Evolutionary conservation across 2,888 invertebrate genomes (phyloP), one percentile per base, ranked within the genome.

Genomic region (Luperina nickerlii): DNA sequence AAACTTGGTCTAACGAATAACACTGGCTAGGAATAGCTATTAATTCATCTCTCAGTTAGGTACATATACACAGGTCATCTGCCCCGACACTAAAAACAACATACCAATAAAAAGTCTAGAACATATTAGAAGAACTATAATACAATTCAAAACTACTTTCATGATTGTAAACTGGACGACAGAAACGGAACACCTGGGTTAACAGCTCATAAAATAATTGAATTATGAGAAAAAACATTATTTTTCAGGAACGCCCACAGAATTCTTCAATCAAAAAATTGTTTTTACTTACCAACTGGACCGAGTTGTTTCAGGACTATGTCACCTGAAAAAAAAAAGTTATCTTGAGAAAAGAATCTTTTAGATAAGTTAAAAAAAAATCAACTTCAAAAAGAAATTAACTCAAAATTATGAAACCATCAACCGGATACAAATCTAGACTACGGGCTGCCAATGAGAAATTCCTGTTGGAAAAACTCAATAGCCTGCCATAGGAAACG

Each of bases 221-320:
- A 51, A 62, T 78, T 32, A 74, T 38, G 62, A 76, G 38, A 73
- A 13, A 68, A 74, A 76, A 9, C 6, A 18, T 68, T 76, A 54
- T 74, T 84, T 67, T 81, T 72, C n/a, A 32, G n/a, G 9, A 74
- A 74, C 63, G 27, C 71, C 38, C 15, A 63, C 18, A 48, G 13
- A 57, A 24, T 45, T 71, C 15, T 68, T 24, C 7, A 57, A 8
- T 20, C 54, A n/a, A 57, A 38, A 73, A 67, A 57, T 65, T 48
- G 24, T 60, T 69, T 51, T 66, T 45, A 92, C 94, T 93, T 76
- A 94, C 94, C 94, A 92, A 91, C 91, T 86, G 88, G 88, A 91
- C 73, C 85, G 82, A 82, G 81, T 81, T 81, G 83, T 78, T 81
- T 63, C 79, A 83, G 73, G 84, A 87, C 80, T 82, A 74, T 85